These are phyloP conservation scores for Sebastes oblongus DNA, from an alignment of 2,797 vertebrate species.

Conservation along the genomic window DNA sequence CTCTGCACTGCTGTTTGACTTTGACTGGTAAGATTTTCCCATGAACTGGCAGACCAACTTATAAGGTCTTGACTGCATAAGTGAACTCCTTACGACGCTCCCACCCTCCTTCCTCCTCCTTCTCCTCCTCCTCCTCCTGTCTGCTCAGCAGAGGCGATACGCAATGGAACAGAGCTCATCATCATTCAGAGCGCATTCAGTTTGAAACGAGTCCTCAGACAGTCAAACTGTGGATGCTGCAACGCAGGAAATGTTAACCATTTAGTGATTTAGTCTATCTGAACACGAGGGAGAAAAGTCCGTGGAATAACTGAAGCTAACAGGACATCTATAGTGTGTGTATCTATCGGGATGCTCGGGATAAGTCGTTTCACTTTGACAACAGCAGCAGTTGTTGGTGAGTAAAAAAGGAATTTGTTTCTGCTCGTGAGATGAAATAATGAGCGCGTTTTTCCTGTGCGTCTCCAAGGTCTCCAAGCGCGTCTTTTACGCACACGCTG, in stretches of 20 bases:
- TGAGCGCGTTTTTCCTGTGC: background rate
- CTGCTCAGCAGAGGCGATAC: background rate
- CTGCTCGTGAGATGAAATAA: background rate
- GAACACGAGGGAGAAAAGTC: background rate
- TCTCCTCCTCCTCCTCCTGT: background rate
- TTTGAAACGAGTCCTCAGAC: conserved; percentile 5
- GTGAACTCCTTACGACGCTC: conserved; percentile 16
- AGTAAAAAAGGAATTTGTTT: conserved; percentile 33
- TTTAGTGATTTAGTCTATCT: background rate
- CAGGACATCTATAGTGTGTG: background rate
- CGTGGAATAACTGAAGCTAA: conserved; percentile 22
- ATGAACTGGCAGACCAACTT: conserved; percentile 39
- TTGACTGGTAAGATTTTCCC: conserved; percentile 54
- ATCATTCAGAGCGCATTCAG: background rate
- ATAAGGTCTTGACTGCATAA: conserved; percentile 6
- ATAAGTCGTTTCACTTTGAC: conserved; percentile 35
- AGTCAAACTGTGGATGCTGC: conserved; percentile 35
- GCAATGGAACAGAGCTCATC: conserved; percentile 22
- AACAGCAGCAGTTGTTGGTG: conserved; percentile 51
- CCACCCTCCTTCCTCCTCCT: background rate
- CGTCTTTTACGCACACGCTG: conserved; percentile 29
- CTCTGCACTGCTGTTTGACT: background rate
- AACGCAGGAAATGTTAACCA: conserved; percentile 35
- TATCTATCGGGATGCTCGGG: conserved; percentile 50
- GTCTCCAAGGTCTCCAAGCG: background rate